Base-by-base conservation (phyloP, 2,113 vertebrate genomes). In the Mormyrus iriodes region DNA sequence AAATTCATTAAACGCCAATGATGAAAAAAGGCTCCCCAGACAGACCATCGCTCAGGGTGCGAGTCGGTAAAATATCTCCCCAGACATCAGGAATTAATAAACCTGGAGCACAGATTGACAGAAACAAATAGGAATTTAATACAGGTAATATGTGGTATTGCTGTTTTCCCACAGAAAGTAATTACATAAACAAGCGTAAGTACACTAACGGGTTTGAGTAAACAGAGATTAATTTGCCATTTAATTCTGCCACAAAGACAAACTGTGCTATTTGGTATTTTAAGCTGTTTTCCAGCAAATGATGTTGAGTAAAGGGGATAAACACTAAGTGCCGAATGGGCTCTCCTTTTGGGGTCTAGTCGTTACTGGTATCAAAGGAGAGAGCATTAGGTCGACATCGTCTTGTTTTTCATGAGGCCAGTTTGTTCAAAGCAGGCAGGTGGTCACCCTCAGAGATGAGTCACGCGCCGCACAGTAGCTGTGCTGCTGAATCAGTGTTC, bases 1-100 rank as follows among this genome's bases (percentile, higher is more conserved):
- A 91, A 91, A 92, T 92, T 91, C 87, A 92, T 93, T 85, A 92
- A 90, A 89, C 55, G 55, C 65, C 4, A 5, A 4, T 55, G 88
- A 24, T 86, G 73, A 79, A 90, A 89, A 65, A 91, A 88, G 27
- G 15, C 85, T 84, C 61, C 61, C 55, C 76, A 73, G 73, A 85
- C n/a, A 91, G 79, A 90, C 88, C 76, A 85, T 24, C 15, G 61
- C 73, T 53, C 69, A 55, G 46, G 61, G 86, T 88, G 76, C 84
- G 51, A 65, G 85, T 90, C 35, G 48, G 82, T 87, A 53, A 89
- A 42, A 58, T 82, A 69, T 89, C 49, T 87, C 42, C 88, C 88
- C 48, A 76, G 73, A 86, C 76, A 55, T 88, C 73, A 61, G 42
- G 17, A 83, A 89, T 61, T 89, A 90, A 88, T 35, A 46, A 88